Evolutionary conservation across 2,797 vertebrate genomes (phyloP).

Genomic region (Chaenodraco wilsoni): DNA sequence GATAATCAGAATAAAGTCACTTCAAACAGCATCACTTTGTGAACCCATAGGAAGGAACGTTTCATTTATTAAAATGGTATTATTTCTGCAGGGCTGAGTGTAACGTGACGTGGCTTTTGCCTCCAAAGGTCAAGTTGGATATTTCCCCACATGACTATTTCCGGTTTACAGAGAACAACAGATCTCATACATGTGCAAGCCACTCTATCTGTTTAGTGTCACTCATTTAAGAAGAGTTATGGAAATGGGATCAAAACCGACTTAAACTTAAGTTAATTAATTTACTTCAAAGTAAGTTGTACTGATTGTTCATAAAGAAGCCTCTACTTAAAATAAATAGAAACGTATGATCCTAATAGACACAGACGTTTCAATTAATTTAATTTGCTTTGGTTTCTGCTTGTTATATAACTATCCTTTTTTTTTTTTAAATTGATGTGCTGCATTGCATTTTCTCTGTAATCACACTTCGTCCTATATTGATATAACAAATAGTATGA

Average conservation of each 20-base stretch:
- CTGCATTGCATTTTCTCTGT: not conserved
- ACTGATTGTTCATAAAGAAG: not conserved
- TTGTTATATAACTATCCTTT: not conserved
- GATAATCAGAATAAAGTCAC: not conserved
- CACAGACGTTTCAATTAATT: no score
- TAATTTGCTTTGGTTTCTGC: not conserved
- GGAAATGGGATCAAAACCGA: no score
- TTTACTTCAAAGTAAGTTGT: not conserved
- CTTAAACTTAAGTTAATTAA: not conserved
- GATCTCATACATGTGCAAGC: not conserved
- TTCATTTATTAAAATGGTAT: not conserved
- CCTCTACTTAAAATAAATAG: no score
- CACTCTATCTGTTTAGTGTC: no score
- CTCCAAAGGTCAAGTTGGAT: slow-evolving; percentile 30
- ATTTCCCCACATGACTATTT: not conserved
- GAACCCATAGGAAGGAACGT: not conserved
- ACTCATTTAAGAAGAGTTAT: no score
- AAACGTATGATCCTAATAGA: no score
- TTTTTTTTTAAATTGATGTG: not conserved
- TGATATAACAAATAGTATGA: not conserved
- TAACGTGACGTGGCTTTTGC: slow-evolving; percentile 75
- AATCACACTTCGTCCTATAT: not conserved
- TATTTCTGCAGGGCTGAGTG: slow-evolving; percentile 35
- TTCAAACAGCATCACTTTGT: not conserved
- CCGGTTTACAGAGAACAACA: slow-evolving; percentile 30